phyloP scores from a whole-genome alignment of 2,888 invertebrate species.

The Papilio gigon region DNA sequence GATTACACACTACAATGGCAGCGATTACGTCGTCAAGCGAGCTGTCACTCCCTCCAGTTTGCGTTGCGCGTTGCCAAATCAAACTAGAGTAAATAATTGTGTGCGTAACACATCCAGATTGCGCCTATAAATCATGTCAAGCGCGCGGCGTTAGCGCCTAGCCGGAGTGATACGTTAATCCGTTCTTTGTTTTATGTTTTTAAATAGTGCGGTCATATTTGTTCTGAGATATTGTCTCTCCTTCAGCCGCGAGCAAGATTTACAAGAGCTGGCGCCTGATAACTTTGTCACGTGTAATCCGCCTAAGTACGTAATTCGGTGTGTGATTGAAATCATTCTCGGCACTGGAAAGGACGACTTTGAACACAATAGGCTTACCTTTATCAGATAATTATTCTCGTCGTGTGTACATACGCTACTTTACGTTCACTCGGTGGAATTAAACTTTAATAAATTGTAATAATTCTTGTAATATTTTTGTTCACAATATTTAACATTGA shows the following conservation, averaged over 20 bases:
- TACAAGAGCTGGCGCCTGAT: conserved; percentile 78
- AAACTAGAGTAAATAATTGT: conserved; percentile 71
- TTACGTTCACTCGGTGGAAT: conserved; percentile 50
- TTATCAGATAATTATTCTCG: conserved; percentile 73
- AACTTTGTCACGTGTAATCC: conserved; percentile 79
- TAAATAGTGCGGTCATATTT: conserved; percentile 81
- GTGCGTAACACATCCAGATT: conserved; percentile 70
- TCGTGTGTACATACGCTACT: conserved; percentile 62
- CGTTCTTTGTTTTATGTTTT: conserved; percentile 80
- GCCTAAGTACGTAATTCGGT: conserved; percentile 78
- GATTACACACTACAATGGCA: conserved; percentile 78
- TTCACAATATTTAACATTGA: conserved; percentile 5
- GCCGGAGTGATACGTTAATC: conserved; percentile 79
- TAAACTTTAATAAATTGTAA: conserved; percentile 47
- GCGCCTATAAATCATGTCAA: conserved; percentile 77
- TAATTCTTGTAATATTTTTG: conserved; percentile 26
- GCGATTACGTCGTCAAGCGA: conserved; percentile 77
- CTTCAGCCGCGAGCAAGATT: conserved; percentile 75
- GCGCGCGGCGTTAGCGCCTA: conserved; percentile 65
- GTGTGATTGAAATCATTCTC: conserved; percentile 76
- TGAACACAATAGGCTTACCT: conserved; percentile 73
- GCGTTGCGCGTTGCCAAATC: conserved; percentile 74
- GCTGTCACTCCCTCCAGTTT: conserved; percentile 66
- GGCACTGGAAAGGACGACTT: conserved; percentile 66
- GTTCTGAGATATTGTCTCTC: conserved; percentile 78